Evolutionary conservation across 1,140 invertebrate genomes (phyloP).

Genomic region (Gryon sp.): DNA sequence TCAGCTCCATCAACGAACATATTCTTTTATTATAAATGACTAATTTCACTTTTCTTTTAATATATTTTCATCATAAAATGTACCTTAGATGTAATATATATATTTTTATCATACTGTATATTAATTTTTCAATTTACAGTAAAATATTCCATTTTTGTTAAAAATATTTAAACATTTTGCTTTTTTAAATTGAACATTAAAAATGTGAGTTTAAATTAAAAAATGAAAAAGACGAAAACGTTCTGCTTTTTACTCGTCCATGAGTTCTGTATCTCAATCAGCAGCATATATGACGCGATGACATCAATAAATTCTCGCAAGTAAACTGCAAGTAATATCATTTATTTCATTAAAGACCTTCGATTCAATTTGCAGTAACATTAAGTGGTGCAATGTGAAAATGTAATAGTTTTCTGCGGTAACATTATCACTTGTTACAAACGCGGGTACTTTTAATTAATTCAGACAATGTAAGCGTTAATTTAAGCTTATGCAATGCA

Average conservation of each 20-base stretch:
- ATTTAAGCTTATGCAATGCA: neutral
- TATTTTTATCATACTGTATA: too few species aligned
- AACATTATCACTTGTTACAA: conserved; percentile 19
- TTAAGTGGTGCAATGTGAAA: conserved; percentile 5
- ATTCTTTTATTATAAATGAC: too few species aligned
- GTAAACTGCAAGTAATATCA: conserved; percentile 10
- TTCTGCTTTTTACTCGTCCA: too few species aligned
- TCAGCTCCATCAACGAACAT: too few species aligned
- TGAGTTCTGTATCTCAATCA: too few species aligned
- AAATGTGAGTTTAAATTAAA: too few species aligned
- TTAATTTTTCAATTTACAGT: too few species aligned
- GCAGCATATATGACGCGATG: conserved; percentile 5
- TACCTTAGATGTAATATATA: too few species aligned
- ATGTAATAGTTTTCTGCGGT: conserved; percentile 34
- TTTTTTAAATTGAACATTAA: too few species aligned
- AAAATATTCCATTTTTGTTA: conserved; percentile 11
- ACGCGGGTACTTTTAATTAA: conserved; percentile 22
- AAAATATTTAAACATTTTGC: too few species aligned
- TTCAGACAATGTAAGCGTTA: conserved; percentile 18
- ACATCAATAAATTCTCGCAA: conserved; percentile 21
- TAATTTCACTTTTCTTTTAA: too few species aligned
- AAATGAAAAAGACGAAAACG: neutral
- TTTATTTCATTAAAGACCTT: conserved; percentile 47
- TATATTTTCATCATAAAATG: too few species aligned
- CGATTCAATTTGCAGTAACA: conserved; percentile 35